Conservation (phyloP, 2,797 vertebrate species). For the Manis crassicaudata region DNA sequence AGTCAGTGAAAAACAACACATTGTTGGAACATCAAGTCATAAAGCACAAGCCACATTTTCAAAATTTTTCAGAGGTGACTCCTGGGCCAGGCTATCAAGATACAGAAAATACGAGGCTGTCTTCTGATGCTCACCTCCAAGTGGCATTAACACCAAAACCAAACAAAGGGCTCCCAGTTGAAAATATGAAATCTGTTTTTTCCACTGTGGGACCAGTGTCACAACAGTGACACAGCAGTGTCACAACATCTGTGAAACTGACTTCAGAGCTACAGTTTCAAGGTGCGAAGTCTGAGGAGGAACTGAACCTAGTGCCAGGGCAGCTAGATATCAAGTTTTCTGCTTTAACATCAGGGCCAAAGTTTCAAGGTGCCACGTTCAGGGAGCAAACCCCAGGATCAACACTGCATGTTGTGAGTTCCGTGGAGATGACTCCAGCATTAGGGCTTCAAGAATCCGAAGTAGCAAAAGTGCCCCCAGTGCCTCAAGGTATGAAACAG, state of each 20-base stretch:
- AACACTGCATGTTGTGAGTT: background rate
- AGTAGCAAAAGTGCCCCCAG: background rate
- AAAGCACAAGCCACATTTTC: background rate
- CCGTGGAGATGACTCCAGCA: background rate
- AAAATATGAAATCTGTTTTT: conserved; percentile 29
- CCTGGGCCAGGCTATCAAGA: background rate
- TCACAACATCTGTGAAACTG: background rate
- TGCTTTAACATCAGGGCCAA: conserved; percentile 20
- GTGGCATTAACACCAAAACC: background rate
- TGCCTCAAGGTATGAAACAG: conserved; percentile 18
- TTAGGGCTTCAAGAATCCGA: conserved; percentile 33
- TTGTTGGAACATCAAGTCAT: background rate
- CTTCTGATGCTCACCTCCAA: background rate
- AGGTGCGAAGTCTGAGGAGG: background rate
- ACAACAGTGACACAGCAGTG: background rate
- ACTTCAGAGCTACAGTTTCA: conserved; percentile 26
- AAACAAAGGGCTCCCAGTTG: background rate
- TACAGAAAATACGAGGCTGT: background rate
- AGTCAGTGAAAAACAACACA: conserved; percentile 24
- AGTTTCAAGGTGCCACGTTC: conserved; percentile 50
- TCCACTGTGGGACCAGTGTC: background rate
- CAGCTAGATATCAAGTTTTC: conserved; percentile 23
- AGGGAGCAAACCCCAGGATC: background rate
- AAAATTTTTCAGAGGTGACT: background rate
- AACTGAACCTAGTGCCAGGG: background rate